These are phyloP conservation scores for Trichoplusia ni DNA, from an alignment of 1,140 invertebrate species.

Conservation along the genomic window DNA sequence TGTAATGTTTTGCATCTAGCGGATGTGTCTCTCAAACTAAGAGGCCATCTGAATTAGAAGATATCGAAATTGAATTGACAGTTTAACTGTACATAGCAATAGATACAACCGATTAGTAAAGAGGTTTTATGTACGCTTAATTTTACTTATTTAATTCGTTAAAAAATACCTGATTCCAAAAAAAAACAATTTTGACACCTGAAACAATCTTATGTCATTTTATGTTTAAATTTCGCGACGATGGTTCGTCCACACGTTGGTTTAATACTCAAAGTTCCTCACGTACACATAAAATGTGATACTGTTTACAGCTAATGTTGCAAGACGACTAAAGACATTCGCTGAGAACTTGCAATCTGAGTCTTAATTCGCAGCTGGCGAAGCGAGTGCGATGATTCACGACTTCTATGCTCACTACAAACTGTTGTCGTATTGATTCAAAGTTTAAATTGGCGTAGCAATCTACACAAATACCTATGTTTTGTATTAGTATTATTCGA, in stretches of 20 bases:
- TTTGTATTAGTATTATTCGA: slow-evolving; percentile 39
- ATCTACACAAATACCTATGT: slow-evolving; percentile 28
- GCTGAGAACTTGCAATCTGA: slow-evolving; percentile 67
- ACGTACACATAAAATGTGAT: slow-evolving; percentile 28
- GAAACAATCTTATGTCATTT: no score
- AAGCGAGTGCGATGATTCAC: slow-evolving; percentile 59
- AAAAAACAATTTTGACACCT: no score
- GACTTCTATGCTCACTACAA: slow-evolving; percentile 3
- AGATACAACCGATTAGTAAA: no score
- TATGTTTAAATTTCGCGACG: slow-evolving; percentile 11
- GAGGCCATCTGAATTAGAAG: no score
- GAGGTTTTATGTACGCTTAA: no score
- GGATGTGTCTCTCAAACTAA: no score
- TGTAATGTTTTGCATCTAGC: no score
- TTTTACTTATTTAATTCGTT: no score
- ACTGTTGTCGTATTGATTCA: slow-evolving; percentile 26
- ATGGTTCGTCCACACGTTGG: background rate
- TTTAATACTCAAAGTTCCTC: no score
- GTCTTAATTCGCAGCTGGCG: slow-evolving; percentile 70
- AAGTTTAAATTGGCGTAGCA: slow-evolving; percentile 29
- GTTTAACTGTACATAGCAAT: no score
- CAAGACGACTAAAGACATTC: slow-evolving; percentile 62
- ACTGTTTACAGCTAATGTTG: slow-evolving; percentile 62
- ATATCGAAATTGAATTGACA: no score
- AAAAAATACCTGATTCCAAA: no score